These are phyloP conservation scores for Sphaeridia pumilis DNA, from an alignment of 2,888 invertebrate species.

Conservation along the genomic window DNA sequence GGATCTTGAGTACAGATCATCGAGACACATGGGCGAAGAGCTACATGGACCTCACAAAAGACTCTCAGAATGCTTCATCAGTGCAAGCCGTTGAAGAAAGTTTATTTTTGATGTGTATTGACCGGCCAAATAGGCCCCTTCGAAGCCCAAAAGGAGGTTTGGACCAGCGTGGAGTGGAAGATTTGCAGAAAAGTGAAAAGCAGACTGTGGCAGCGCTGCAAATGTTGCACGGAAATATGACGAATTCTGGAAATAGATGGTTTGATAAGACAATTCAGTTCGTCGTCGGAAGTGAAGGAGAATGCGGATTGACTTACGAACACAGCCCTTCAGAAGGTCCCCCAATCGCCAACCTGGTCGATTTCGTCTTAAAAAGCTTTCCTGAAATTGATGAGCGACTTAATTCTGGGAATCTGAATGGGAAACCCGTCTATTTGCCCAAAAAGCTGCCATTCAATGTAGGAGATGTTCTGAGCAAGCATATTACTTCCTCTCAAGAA, in stretches of 20 bases:
- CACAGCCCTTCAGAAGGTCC: constrained; percentile 91
- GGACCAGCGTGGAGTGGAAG: constrained; percentile 37
- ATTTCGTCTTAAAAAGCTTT: constrained; percentile 40
- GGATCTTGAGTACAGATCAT: constrained; percentile 66
- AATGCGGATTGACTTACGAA: constrained; percentile 78
- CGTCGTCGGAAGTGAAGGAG: constrained; percentile 65
- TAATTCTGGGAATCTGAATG: neutral
- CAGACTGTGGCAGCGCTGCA: constrained; percentile 53
- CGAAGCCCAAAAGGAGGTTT: constrained; percentile 34
- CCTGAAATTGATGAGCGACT: constrained; percentile 16
- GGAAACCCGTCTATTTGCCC: constrained; percentile 17
- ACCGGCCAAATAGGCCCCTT: constrained; percentile 48
- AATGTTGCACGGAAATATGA: constrained; percentile 73
- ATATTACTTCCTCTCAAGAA: constrained; percentile 51
- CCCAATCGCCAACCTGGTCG: constrained; percentile 75
- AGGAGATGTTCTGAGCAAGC: constrained; percentile 42
- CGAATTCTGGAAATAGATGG: constrained; percentile 82
- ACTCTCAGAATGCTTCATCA: constrained; percentile 45
- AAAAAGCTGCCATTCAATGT: constrained; percentile 39
- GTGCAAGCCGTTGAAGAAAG: constrained; percentile 61
- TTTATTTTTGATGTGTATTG: constrained; percentile 68
- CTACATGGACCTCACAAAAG: constrained; percentile 52
- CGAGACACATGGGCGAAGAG: constrained; percentile 67
- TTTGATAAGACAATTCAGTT: constrained; percentile 92
- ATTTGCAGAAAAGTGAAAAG: constrained; percentile 38